phyloP scores from a whole-genome alignment of 2,888 invertebrate genomes.

The Eupeodes luniger region DNA sequence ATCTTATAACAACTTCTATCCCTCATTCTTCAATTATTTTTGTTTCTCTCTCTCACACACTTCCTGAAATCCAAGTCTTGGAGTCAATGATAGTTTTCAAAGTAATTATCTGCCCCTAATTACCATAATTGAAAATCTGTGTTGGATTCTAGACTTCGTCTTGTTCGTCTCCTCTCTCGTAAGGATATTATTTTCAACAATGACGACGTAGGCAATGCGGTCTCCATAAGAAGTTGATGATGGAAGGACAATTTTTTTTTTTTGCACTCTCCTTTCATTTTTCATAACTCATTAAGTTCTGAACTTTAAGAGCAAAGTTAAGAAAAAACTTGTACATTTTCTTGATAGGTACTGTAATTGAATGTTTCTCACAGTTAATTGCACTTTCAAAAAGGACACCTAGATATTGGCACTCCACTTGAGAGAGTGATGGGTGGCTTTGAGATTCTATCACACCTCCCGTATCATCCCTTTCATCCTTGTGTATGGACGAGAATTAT shows the following conservation, averaged over 20 bases:
- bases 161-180: background rate
- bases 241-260: background rate
- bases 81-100: slow-evolving; percentile 74
- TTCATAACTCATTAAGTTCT: slow-evolving; percentile 68
- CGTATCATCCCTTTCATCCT: background rate
- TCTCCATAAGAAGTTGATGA: slow-evolving; percentile 9
- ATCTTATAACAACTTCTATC: background rate
- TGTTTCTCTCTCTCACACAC: background rate
- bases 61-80: slow-evolving; percentile 18
- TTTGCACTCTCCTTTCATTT: slow-evolving; percentile 13
- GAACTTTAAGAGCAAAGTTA: slow-evolving; percentile 31
- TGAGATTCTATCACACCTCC: background rate
- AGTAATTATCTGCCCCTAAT: slow-evolving; percentile 75
- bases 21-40: background rate
- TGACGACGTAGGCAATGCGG: slow-evolving; percentile 50
- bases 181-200: slow-evolving; percentile 45
- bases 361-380: slow-evolving; percentile 73
- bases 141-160: slow-evolving; percentile 13
- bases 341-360: slow-evolving; percentile 72
- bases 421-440: background rate
- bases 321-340: slow-evolving; percentile 45
- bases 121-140: slow-evolving; percentile 74
- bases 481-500: background rate
- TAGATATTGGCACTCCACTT: background rate
- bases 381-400: slow-evolving; percentile 51